Percentiles rank a stretch among this genome's conserved stretches.
Evolutionary conservation across 2,797 vertebrate species (phyloP).

Genomic region (Pantherophis vulpinus): DNA sequence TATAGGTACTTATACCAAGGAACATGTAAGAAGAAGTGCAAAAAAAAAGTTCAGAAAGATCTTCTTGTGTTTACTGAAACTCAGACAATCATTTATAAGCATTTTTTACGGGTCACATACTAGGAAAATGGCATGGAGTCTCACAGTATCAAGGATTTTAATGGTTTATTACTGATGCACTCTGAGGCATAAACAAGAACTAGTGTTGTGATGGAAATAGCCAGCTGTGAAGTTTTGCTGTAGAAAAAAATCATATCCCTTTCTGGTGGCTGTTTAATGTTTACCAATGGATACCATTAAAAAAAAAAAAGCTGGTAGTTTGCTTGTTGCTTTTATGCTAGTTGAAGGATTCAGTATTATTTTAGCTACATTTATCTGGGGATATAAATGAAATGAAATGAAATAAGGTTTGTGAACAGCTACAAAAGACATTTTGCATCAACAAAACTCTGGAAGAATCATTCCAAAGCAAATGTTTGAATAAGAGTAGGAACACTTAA

Average conservation of each 20-base stretch:
- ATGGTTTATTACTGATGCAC: neutral
- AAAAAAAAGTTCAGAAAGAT: neutral
- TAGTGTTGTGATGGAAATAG: neutral
- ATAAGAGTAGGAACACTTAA: neutral
- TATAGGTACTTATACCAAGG: neutral
- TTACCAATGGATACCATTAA: conserved; percentile 10
- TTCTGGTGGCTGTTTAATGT: conserved; percentile 13
- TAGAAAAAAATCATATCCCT: conserved; percentile 9
- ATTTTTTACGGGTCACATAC: neutral
- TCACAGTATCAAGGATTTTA: neutral
- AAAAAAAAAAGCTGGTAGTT: neutral
- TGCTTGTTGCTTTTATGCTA: conserved; percentile 6
- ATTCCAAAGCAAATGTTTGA: neutral
- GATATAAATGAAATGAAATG: neutral
- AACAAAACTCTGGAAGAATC: neutral
- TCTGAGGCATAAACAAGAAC: neutral
- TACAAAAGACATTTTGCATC: neutral
- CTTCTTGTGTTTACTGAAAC: neutral
- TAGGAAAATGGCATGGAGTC: neutral
- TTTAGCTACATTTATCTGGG: neutral
- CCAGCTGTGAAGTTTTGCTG: neutral
- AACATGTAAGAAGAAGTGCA: neutral
- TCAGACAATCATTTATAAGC: neutral
- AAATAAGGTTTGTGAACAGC: neutral
- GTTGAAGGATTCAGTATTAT: neutral